A percentile compares a stretch with the other conserved stretches of the same genome.
Evolutionary conservation across 2,888 invertebrate genomes (phyloP).

Genomic region (Embidobia sp.): DNA sequence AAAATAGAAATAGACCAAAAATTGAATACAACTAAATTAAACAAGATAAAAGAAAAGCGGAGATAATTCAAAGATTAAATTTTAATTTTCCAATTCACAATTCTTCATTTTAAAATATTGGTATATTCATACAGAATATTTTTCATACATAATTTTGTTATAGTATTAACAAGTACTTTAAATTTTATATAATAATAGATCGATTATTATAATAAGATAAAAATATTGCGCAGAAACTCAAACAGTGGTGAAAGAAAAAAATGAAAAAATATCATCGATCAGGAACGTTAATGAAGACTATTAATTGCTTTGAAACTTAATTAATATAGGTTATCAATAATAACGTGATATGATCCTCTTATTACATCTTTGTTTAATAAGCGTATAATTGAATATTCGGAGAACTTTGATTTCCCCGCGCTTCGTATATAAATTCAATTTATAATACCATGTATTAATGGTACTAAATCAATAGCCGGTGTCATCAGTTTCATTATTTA

Average conservation of each 20-base stretch:
- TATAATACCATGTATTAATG: slow-evolving; percentile 4
- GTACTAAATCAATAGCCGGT: slow-evolving; percentile 20
- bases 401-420: slow-evolving; percentile 10
- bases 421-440: slow-evolving; percentile 19
- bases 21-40: no score
- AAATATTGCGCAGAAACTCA: no score
- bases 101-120: no score
- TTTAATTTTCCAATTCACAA: no score
- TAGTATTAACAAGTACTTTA: no score
- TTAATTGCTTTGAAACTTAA: slow-evolving; percentile 27
- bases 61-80: no score
- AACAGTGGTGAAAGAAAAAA: not conserved
- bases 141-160: no score
- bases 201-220: no score
- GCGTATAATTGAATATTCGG: slow-evolving; percentile 46
- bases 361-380: slow-evolving; percentile 35
- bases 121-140: no score
- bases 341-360: slow-evolving; percentile 36
- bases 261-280: not conserved
- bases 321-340: slow-evolving; percentile 35
- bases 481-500: slow-evolving; percentile 16
- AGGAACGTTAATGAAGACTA: not conserved
- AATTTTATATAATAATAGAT: no score
- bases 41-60: no score
- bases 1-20: no score